Evolutionary conservation across 1,140 invertebrate genomes (phyloP), one percentile per base, ranked within the genome.

Genomic region (Arctopsyche grandis): DNA sequence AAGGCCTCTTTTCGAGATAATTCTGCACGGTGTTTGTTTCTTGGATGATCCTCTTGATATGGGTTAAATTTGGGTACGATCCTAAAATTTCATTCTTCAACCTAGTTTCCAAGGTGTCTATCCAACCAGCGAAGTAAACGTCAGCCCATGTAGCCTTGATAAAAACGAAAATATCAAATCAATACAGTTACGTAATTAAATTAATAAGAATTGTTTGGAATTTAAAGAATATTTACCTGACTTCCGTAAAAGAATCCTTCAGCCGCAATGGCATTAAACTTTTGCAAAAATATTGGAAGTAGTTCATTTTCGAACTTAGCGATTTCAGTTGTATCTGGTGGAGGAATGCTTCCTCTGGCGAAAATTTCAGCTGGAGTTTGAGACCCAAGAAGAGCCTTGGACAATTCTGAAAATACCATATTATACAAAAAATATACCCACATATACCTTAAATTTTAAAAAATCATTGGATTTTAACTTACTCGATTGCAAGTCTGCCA

Each of bases 131-230:
- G 79, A 93, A 91, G 81, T 88, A 87, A 5, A 93, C 81, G 85
- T 93, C 93, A 48, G 91, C 92, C 91, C 91, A 93, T 5, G 91
- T 90, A 0, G 93, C 83, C 91, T 92, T 84, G 69, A 86, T 87
- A 80, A 83, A 81, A 71, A 0, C 44, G 46, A 66, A 16, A 16
- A 75, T 24, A 19, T 3, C 58, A 60, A 60, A 22, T 60, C 19
- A 21, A 19, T 19, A 24, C 63, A n/a, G n/a, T 46, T 19, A 46
- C 5, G 16, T 46, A n/a, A n/a, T n/a, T n/a, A n/a, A n/a, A n/a
- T n/a, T n/a, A n/a, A n/a, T n/a, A 46, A 46, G 19, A 69, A 69
- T 38, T 71, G 63, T 66, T 12, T 52, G 10, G 16, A n/a, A 16
- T 24, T 9, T 52, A 38, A 75, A 26, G 1, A 29, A 29, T 24